These are phyloP conservation scores for Cheiracanthium punctorium DNA, from an alignment of 2,888 invertebrate genomes.

Conservation along the genomic window DNA sequence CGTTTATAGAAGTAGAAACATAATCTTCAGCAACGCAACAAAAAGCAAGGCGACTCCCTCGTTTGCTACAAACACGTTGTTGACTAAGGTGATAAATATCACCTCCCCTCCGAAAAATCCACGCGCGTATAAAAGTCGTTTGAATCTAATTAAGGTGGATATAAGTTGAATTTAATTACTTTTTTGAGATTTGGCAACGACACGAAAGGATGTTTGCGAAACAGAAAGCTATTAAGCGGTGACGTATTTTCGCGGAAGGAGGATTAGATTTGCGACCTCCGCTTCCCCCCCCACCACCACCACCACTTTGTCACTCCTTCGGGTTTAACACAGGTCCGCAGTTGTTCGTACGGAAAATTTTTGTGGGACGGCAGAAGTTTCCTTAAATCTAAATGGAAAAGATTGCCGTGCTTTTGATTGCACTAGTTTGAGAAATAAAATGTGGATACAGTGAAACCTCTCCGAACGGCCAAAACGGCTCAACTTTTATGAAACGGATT, in stretches of 20 bases:
- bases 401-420: no score
- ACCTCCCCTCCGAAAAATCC: slow-evolving; percentile 17
- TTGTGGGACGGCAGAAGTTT: neutral
- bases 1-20: neutral
- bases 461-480: no score
- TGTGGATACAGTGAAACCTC: no score
- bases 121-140: slow-evolving; percentile 52
- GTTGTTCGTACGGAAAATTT: neutral
- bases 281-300: no score
- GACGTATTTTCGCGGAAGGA: neutral
- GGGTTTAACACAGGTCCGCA: no score
- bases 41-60: neutral
- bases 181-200: slow-evolving; percentile 44
- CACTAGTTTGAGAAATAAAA: no score
- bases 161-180: slow-evolving; percentile 60
- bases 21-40: neutral
- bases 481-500: no score
- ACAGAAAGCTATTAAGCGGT: slow-evolving; percentile 17
- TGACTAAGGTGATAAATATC: slow-evolving; percentile 6
- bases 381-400: neutral
- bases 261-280: neutral
- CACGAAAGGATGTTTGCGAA: neutral
- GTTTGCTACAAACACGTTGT: neutral
- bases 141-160: slow-evolving; percentile 55
- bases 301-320: no score